phyloP scores from a whole-genome alignment of 2,888 invertebrate species.

The Drosophila yooni region DNA sequence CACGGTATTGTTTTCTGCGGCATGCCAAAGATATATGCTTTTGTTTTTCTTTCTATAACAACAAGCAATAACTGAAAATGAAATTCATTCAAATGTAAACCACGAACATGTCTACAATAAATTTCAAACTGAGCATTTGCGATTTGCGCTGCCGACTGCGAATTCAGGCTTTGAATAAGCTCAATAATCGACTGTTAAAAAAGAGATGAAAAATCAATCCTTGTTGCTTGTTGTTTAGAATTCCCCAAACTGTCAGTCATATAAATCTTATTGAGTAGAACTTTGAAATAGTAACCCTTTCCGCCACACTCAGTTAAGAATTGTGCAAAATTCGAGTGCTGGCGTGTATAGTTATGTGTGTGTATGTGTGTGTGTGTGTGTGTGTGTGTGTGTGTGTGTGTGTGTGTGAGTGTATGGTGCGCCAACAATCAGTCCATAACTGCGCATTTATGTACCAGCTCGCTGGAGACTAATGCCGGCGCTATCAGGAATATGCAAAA shows the following conservation, averaged over 20 bases:
- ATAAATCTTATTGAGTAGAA: constrained; percentile 68
- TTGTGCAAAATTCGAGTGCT: constrained; percentile 3
- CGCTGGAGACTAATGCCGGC: constrained; percentile 75
- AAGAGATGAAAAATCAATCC: constrained; percentile 29
- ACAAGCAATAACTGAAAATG: background rate
- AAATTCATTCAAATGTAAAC: background rate
- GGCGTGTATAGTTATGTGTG: background rate
- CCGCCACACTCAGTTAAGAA: constrained; percentile 21
- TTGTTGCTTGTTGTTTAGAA: constrained; percentile 25
- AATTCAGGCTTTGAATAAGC: constrained; percentile 12
- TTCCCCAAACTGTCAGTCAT: constrained; percentile 62
- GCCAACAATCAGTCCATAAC: constrained; percentile 75
- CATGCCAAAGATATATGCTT: background rate
- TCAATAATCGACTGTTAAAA: constrained; percentile 1
- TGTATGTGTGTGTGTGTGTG: background rate
- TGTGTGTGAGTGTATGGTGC: constrained; percentile 8
- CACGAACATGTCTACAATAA: background rate
- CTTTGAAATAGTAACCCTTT: constrained; percentile 63
- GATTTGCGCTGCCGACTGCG: background rate
- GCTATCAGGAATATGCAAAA: constrained; percentile 76
- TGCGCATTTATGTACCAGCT: constrained; percentile 72
- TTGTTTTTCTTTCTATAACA: background rate
- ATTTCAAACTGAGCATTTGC: background rate
- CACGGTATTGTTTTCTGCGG: background rate
- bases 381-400: background rate